A percentile compares a stretch with the other conserved stretches of the same genome.
These are phyloP conservation scores for Pocota personata DNA, from an alignment of 2,888 invertebrate species.

Conservation along the genomic window DNA sequence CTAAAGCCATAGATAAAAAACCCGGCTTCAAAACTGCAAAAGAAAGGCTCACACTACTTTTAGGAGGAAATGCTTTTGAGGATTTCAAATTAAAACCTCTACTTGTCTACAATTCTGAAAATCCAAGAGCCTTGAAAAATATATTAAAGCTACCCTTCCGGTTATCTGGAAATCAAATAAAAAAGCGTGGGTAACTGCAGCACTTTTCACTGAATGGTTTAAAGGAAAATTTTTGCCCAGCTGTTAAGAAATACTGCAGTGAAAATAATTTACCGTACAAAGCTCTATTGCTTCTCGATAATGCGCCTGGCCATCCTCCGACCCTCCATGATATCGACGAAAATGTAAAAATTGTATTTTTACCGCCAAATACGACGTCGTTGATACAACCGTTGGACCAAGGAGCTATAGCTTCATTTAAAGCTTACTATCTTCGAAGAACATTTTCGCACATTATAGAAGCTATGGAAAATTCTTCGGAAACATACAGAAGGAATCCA, in stretches of 20 bases:
- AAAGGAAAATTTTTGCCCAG: too few species aligned
- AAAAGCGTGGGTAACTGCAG: neutral
- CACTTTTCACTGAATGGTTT: neutral
- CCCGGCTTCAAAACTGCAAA: neutral
- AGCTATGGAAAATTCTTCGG: neutral
- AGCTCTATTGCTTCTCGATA: neutral
- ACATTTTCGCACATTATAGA: neutral
- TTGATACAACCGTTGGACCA: too few species aligned
- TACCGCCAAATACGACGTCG: too few species aligned
- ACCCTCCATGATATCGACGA: neutral
- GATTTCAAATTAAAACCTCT: neutral
- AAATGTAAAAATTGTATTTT: too few species aligned
- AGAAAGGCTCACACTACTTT: too few species aligned
- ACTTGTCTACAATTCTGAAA: neutral
- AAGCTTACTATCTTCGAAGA: too few species aligned
- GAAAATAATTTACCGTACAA: neutral
- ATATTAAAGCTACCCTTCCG: neutral
- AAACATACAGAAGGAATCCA: too few species aligned
- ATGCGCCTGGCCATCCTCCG: neutral
- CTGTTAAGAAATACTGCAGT: neutral
- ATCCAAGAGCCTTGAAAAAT: neutral
- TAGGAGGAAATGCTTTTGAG: neutral
- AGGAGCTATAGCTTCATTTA: too few species aligned
- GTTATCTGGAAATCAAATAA: neutral
- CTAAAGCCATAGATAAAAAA: neutral